Evolutionary conservation across 2,888 invertebrate species (phyloP).

Genomic region (Philhelius pedissequus): DNA sequence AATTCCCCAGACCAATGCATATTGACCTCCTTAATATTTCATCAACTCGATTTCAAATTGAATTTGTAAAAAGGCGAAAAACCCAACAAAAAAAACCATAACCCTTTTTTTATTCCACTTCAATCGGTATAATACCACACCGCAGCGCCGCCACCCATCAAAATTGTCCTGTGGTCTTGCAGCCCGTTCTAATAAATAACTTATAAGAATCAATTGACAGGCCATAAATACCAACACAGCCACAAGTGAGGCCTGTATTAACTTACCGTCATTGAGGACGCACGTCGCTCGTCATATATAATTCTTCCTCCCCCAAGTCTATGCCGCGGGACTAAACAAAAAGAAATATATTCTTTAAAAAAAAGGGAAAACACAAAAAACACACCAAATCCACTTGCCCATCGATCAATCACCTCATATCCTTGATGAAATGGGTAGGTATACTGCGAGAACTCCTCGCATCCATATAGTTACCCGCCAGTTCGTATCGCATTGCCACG

Average conservation of each 20-base stretch:
- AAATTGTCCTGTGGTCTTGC: slow-evolving; percentile 56
- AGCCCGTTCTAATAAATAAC: slow-evolving; percentile 59
- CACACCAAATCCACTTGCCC: slow-evolving; percentile 61
- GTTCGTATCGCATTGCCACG: too few relatives aligned
- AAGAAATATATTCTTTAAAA: slow-evolving; percentile 6
- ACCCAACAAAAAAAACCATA: slow-evolving; percentile 30
- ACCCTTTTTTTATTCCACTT: slow-evolving; percentile 20
- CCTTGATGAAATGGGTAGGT: slow-evolving; percentile 28
- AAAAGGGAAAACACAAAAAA: slow-evolving; percentile 15
- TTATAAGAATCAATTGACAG: slow-evolving; percentile 65
- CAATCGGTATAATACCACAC: background rate
- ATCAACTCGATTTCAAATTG: slow-evolving; percentile 59
- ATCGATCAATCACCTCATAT: slow-evolving; percentile 66
- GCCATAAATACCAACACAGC: slow-evolving; percentile 65
- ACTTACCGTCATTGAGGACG: slow-evolving; percentile 31
- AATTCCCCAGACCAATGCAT: slow-evolving; percentile 28
- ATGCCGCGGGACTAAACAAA: slow-evolving; percentile 30
- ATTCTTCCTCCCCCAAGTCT: slow-evolving; percentile 32
- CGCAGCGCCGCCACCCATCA: slow-evolving; percentile 30
- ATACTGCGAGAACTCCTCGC: background rate
- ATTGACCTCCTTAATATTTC: slow-evolving; percentile 62
- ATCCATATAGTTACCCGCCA: too few relatives aligned
- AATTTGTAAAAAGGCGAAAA: slow-evolving; percentile 9
- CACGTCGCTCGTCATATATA: slow-evolving; percentile 46
- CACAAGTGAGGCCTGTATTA: slow-evolving; percentile 34